Percentiles rank a stretch among this genome's conserved stretches.
Evolutionary conservation across 2,797 vertebrate genomes (phyloP).

Genomic region (Chloroceryle amazona): DNA sequence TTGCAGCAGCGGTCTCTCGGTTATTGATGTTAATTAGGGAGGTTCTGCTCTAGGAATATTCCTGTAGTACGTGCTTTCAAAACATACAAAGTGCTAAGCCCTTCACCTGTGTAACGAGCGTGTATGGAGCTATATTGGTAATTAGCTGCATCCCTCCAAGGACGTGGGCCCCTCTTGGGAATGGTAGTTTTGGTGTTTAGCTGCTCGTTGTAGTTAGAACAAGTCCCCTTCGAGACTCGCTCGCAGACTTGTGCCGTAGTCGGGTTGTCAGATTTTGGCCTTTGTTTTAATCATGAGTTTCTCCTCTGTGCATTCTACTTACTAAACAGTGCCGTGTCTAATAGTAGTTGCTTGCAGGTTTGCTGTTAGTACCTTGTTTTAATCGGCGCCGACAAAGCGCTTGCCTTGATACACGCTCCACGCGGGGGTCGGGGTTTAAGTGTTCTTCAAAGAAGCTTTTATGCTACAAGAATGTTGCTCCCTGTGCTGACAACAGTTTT

Average conservation of each 20-base stretch:
- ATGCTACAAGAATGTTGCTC: not conserved
- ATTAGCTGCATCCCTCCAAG: not conserved
- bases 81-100: not conserved
- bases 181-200: not conserved
- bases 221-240: rapidly evolving
- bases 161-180: not conserved
- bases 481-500: not conserved
- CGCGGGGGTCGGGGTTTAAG: not conserved
- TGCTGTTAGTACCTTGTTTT: not conserved
- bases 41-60: not conserved
- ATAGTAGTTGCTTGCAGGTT: not conserved
- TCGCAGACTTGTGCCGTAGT: rapidly evolving
- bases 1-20: not conserved
- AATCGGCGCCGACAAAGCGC: not conserved
- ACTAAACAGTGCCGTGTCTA: not conserved
- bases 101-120: not conserved
- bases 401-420: not conserved
- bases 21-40: not conserved
- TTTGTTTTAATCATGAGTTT: not conserved
- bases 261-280: not conserved
- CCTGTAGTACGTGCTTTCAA: not conserved
- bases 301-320: not conserved
- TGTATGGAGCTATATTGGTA: not conserved
- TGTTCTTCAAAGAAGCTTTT: not conserved
- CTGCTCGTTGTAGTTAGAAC: not conserved